A percentile compares a stretch with the other conserved stretches of the same genome.
These are phyloP conservation scores for Antheraea yamamai DNA, from an alignment of 2,888 invertebrate genomes.

Conservation along the genomic window DNA sequence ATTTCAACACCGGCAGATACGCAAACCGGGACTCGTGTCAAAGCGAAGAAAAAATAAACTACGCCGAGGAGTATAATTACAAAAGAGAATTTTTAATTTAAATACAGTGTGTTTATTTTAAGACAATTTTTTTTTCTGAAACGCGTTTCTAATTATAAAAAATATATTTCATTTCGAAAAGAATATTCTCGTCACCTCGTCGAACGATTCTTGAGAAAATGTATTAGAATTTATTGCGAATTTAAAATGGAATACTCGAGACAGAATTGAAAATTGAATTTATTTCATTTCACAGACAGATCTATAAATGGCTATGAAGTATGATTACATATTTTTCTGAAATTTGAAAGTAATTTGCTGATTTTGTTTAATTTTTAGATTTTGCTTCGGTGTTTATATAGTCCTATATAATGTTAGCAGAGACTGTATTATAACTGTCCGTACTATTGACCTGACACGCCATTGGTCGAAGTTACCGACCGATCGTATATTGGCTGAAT, in stretches of 20 bases:
- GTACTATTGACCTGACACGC: no score
- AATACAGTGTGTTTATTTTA: not conserved
- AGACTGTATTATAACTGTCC: no score
- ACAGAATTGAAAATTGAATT: not conserved
- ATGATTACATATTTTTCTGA: not conserved
- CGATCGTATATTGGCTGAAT: no score
- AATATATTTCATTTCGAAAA: not conserved
- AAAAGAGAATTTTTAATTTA: not conserved
- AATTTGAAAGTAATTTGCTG: not conserved
- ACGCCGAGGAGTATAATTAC: not conserved
- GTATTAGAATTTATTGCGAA: not conserved
- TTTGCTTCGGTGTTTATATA: no score
- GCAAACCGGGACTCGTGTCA: not conserved
- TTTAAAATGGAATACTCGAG: not conserved
- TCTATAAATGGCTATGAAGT: not conserved
- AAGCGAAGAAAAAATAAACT: not conserved
- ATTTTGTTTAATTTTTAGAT: no score
- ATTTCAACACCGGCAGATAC: not conserved
- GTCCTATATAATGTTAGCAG: no score
- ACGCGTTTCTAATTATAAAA: not conserved
- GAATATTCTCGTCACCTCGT: not conserved
- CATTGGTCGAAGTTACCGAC: no score
- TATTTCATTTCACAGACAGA: not conserved
- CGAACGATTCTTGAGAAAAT: not conserved
- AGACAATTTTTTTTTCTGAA: not conserved